These are phyloP conservation scores for Sinella curviseta DNA, from an alignment of 1,140 invertebrate genomes.

Conservation along the genomic window DNA sequence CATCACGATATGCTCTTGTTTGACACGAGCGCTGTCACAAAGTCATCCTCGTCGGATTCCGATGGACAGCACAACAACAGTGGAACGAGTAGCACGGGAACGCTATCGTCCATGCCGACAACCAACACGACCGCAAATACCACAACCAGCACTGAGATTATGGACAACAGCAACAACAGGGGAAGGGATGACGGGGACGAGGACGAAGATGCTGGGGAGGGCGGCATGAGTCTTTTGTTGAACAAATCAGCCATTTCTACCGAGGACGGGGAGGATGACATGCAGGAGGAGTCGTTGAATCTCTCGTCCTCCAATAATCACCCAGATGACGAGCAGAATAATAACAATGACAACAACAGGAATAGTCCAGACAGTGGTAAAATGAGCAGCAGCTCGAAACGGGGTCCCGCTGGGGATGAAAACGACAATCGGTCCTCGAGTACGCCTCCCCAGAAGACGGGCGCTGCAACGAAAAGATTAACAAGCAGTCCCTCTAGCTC, in stretches of 20 bases:
- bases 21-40: constrained; percentile 1
- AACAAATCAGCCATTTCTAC: background rate
- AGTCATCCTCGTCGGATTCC: background rate
- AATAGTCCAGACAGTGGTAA: background rate
- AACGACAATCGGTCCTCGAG: background rate
- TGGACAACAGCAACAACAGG: constrained; percentile 14
- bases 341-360: constrained; percentile 21
- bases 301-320: background rate
- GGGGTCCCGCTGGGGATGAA: background rate
- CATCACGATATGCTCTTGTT: constrained; percentile 35
- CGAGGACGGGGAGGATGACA: background rate
- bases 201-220: background rate
- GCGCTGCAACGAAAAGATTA: background rate
- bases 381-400: background rate
- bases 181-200: background rate
- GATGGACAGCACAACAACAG: background rate
- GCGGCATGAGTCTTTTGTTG: too few relatives aligned
- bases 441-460: background rate
- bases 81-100: background rate
- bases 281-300: constrained; percentile 14
- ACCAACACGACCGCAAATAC: background rate
- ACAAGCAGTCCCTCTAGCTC: background rate
- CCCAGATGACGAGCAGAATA: constrained; percentile 32
- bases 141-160: background rate
- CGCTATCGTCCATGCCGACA: too few relatives aligned